These are phyloP conservation scores for Drosophila rellima DNA, from an alignment of 2,888 invertebrate species.

Conservation along the genomic window DNA sequence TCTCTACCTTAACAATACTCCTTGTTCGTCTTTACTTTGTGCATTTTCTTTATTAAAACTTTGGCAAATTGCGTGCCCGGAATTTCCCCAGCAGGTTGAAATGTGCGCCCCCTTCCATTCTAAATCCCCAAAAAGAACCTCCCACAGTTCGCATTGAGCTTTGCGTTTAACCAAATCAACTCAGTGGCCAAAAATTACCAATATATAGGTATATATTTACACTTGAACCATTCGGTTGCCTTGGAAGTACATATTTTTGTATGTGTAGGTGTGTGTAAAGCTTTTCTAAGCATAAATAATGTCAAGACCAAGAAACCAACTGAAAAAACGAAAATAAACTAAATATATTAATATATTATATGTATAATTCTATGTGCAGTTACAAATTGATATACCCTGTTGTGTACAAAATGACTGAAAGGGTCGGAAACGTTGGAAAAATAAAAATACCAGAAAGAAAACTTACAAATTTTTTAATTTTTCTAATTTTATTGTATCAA, in stretches of 20 bases:
- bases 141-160: constrained; percentile 56
- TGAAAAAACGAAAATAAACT: constrained; percentile 23
- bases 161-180: constrained; percentile 45
- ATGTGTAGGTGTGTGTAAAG: constrained; percentile 7
- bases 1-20: not conserved
- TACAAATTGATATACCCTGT: constrained; percentile 28
- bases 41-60: constrained; percentile 19
- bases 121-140: constrained; percentile 6
- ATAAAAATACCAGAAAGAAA: not conserved
- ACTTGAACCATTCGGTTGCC: constrained; percentile 72
- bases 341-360: constrained; percentile 18
- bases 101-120: not conserved
- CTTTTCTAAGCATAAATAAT: constrained; percentile 52
- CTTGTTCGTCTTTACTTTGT: not conserved
- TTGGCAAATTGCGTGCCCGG: constrained; percentile 32
- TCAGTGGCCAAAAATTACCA: constrained; percentile 9
- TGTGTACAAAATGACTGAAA: not conserved
- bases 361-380: constrained; percentile 29
- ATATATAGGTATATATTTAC: constrained; percentile 43
- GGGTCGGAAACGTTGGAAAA: not conserved
- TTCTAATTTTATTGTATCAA: too few species aligned
- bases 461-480: not conserved
- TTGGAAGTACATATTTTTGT: constrained; percentile 23
- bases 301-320: constrained; percentile 59
- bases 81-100: constrained; percentile 22